Conservation (phyloP, 2,797 vertebrate species). For the Australoheros facetus region DNA sequence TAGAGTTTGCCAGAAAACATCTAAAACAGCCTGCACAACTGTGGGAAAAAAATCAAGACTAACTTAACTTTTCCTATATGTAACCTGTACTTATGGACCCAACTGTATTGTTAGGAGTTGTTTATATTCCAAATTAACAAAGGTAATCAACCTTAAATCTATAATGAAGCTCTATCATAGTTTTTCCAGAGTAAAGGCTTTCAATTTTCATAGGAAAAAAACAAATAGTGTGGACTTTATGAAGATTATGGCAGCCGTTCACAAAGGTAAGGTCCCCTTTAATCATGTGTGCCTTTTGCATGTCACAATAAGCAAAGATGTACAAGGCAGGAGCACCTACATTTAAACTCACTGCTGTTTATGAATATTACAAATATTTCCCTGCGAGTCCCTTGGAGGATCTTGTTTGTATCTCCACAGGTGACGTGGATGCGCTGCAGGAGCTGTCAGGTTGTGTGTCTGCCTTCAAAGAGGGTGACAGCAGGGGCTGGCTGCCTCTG, state of each 20-base stretch:
- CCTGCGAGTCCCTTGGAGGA: background rate
- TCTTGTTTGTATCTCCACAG: constrained; percentile 64
- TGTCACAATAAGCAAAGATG: background rate
- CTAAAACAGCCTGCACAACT: background rate
- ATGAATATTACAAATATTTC: background rate
- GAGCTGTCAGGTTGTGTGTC: constrained; percentile 72
- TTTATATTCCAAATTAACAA: background rate
- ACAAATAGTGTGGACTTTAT: constrained; percentile 78
- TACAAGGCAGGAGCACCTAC: background rate
- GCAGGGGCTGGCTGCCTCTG: constrained; percentile 83
- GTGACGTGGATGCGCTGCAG: constrained; percentile 80
- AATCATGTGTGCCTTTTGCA: background rate
- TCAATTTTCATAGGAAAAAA: constrained; percentile 70
- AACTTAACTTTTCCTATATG: background rate
- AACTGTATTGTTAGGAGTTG: background rate
- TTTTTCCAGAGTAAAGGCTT: background rate
- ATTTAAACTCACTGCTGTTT: background rate
- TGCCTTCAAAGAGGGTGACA: constrained; percentile 85
- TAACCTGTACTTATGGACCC: constrained; percentile 5
- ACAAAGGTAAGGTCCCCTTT: constrained; percentile 76
- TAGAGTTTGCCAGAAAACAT: background rate
- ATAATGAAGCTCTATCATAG: background rate
- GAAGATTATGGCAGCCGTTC: constrained; percentile 84
- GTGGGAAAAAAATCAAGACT: background rate
- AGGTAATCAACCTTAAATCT: background rate